Conservation (phyloP, 2,888 invertebrate species). For the Drosophila anomelani region DNA sequence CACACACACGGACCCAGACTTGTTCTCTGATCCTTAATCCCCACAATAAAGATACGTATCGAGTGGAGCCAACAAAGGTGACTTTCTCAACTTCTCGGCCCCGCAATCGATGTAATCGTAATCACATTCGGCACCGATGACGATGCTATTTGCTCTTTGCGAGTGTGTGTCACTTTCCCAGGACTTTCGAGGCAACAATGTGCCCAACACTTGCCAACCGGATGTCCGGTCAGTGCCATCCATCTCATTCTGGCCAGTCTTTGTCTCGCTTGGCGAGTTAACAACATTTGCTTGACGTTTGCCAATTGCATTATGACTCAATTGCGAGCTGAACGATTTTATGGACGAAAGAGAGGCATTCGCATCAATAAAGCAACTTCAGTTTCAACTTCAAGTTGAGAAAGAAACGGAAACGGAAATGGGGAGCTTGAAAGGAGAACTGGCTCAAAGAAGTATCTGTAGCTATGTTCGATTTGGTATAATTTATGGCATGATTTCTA, state of each 20-base stretch:
- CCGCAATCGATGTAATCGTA: constrained; percentile 65
- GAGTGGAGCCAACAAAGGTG: constrained; percentile 71
- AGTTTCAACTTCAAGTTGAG: constrained; percentile 12
- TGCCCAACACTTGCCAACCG: constrained; percentile 43
- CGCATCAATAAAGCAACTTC: constrained; percentile 36
- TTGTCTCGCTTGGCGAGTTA: constrained; percentile 55
- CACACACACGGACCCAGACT: constrained; percentile 39
- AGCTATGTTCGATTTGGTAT: not conserved
- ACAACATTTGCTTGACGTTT: constrained; percentile 78
- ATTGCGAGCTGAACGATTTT: constrained; percentile 75
- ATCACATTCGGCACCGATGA: constrained; percentile 72
- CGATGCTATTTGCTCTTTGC: constrained; percentile 41
- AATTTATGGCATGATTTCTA: not conserved
- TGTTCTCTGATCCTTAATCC: constrained; percentile 10
- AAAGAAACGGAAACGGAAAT: constrained; percentile 24
- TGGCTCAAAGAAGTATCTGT: constrained; percentile 11
- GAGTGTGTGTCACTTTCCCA: constrained; percentile 71
- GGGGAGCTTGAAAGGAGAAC: not conserved
- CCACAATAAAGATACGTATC: constrained; percentile 23
- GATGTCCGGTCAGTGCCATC: constrained; percentile 5
- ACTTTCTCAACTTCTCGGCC: constrained; percentile 49
- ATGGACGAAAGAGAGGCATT: constrained; percentile 47
- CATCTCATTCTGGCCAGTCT: not conserved
- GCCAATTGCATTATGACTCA: constrained; percentile 81
- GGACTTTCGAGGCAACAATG: constrained; percentile 68